phyloP scores from a whole-genome alignment of 1,140 invertebrate species.

The Agrypnia vestita region DNA sequence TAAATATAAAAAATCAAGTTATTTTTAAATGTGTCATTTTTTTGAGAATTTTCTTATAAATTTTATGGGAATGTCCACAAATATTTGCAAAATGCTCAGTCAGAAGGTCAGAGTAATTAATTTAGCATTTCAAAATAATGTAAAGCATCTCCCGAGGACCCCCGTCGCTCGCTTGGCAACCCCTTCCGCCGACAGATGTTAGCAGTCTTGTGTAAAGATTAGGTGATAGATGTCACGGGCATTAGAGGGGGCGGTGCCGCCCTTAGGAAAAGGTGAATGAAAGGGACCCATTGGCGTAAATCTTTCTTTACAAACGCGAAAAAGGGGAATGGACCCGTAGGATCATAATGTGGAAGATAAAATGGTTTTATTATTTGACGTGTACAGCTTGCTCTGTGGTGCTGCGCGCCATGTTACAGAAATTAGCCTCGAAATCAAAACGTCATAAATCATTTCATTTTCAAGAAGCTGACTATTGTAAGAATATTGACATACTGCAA shows the following conservation, averaged over 20 bases:
- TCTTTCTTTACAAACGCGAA: slow-evolving; percentile 33
- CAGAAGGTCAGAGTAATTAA: too few relatives aligned
- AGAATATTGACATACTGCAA: too few relatives aligned
- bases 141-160: background rate
- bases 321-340: slow-evolving; percentile 31
- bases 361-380: slow-evolving; percentile 39
- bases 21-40: too few relatives aligned
- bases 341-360: slow-evolving; percentile 44
- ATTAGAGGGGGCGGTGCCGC: slow-evolving; percentile 46
- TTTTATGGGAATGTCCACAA: too few relatives aligned
- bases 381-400: slow-evolving; percentile 2
- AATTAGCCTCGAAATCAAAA: slow-evolving; percentile 4
- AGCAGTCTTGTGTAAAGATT: slow-evolving; percentile 44
- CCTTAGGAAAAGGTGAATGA: slow-evolving; percentile 28
- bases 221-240: slow-evolving; percentile 50
- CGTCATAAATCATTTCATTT: background rate
- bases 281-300: slow-evolving; percentile 32
- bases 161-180: background rate
- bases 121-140: too few relatives aligned
- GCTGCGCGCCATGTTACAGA: background rate
- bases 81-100: too few relatives aligned
- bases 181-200: slow-evolving; percentile 39
- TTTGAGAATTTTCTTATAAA: too few relatives aligned
- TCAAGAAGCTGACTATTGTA: background rate
- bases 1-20: too few relatives aligned